Evolutionary conservation across 2,888 invertebrate species (phyloP).

Genomic region (Cheilosia soror): DNA sequence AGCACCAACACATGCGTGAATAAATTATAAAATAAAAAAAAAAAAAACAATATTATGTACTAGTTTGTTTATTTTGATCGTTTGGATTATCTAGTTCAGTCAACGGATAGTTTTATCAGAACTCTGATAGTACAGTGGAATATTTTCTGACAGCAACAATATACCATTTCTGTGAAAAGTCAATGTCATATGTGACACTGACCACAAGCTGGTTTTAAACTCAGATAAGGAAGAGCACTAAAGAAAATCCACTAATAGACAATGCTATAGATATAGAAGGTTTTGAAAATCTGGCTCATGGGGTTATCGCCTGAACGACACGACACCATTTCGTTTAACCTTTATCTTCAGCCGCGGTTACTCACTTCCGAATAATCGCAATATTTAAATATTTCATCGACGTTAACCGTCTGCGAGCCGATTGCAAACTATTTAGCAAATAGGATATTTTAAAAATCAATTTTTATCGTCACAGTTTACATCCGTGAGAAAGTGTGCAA

Average conservation of each 20-base stretch:
- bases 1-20: not conserved
- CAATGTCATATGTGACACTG: not conserved
- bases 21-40: not conserved
- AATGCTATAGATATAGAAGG: too few relatives aligned
- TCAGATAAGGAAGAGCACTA: not conserved
- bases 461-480: slow-evolving; percentile 18
- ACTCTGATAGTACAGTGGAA: slow-evolving; percentile 24
- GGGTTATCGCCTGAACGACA: too few relatives aligned
- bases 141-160: not conserved
- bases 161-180: not conserved
- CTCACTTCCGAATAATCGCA: too few relatives aligned
- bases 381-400: too few relatives aligned
- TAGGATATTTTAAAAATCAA: slow-evolving; percentile 39
- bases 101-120: slow-evolving; percentile 12
- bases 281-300: too few relatives aligned
- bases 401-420: too few relatives aligned
- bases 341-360: too few relatives aligned
- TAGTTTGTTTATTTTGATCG: slow-evolving; percentile 28
- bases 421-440: not conserved
- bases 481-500: slow-evolving; percentile 2
- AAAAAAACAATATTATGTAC: too few relatives aligned
- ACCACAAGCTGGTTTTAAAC: slow-evolving; percentile 1
- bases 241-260: too few relatives aligned
- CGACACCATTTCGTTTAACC: too few relatives aligned
- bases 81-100: slow-evolving; percentile 18